These are phyloP conservation scores for Monoplex corrugatus DNA, from an alignment of 2,888 invertebrate species.

Conservation along the genomic window DNA sequence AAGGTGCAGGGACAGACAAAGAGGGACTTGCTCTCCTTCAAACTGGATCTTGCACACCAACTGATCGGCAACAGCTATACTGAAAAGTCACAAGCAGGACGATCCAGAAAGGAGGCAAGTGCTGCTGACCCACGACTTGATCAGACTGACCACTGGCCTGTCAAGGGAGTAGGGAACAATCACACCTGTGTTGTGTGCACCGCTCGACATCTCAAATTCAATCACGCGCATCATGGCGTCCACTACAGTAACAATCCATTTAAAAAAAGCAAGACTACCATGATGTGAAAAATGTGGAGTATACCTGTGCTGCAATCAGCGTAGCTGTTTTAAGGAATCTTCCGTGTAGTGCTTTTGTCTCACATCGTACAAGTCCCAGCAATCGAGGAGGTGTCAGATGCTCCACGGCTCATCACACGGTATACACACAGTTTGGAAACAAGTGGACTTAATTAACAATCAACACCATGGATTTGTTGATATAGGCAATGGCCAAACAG, in stretches of 20 bases:
- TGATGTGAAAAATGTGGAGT: neutral
- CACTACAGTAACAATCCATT: neutral
- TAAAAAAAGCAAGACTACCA: neutral
- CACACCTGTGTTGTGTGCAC: conserved; percentile 18
- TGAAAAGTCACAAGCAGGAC: neutral
- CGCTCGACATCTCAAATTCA: neutral
- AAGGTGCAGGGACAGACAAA: conserved; percentile 46
- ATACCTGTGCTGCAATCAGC: neutral
- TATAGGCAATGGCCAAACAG: no score
- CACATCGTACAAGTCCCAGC: no score
- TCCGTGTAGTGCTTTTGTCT: no score
- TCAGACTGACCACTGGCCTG: neutral
- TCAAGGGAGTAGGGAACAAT: neutral
- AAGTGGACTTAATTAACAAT: no score
- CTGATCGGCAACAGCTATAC: neutral
- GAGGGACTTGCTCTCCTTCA: conserved; percentile 6
- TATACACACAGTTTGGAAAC: no score
- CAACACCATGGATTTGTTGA: no score
- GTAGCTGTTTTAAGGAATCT: neutral
- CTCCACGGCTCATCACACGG: no score
- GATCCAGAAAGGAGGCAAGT: neutral
- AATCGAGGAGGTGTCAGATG: no score
- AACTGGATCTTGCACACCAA: neutral
- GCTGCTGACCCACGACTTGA: neutral
- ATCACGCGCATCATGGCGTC: neutral